These are phyloP conservation scores for Paratrypauchen microcephalus DNA, from an alignment of 2,797 vertebrate genomes.

Conservation along the genomic window DNA sequence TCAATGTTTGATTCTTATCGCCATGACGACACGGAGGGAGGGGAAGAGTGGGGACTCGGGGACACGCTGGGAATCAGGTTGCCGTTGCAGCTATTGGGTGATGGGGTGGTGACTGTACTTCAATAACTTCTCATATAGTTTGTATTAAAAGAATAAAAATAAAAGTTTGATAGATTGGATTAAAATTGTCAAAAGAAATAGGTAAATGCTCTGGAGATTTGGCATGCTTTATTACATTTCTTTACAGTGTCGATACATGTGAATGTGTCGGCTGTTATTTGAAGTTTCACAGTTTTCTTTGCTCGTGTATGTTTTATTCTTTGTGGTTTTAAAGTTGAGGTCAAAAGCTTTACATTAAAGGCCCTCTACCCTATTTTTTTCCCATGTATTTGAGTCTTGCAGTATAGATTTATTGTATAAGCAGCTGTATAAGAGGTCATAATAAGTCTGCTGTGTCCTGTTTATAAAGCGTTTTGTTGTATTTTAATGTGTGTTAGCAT, in stretches of 20 bases:
- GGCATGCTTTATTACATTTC: not conserved
- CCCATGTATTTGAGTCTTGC: too few relatives aligned
- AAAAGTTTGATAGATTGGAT: not conserved
- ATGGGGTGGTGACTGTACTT: conserved; percentile 39
- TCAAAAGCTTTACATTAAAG: too few relatives aligned
- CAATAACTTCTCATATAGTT: not conserved
- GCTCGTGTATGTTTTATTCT: too few relatives aligned
- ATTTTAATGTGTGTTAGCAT: too few relatives aligned
- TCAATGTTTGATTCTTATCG: conserved; percentile 67
- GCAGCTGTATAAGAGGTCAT: too few relatives aligned
- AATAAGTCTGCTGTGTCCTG: too few relatives aligned
- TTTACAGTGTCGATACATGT: not conserved
- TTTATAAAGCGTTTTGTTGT: too few relatives aligned
- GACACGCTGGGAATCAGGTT: conserved; percentile 59
- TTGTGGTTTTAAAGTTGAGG: too few relatives aligned
- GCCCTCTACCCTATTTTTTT: too few relatives aligned
- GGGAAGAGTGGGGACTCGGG: conserved; percentile 34
- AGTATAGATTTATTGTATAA: too few relatives aligned
- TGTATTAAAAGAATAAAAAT: not conserved
- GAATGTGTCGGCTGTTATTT: too few relatives aligned
- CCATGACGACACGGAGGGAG: conserved; percentile 42
- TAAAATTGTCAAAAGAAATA: not conserved
- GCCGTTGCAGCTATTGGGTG: conserved; percentile 74
- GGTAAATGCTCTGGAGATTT: not conserved
- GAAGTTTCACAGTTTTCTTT: too few relatives aligned